These are phyloP conservation scores for Paragorgia papillata DNA, from an alignment of 92 coral and sea anemone genomes.

Conservation along the genomic window DNA sequence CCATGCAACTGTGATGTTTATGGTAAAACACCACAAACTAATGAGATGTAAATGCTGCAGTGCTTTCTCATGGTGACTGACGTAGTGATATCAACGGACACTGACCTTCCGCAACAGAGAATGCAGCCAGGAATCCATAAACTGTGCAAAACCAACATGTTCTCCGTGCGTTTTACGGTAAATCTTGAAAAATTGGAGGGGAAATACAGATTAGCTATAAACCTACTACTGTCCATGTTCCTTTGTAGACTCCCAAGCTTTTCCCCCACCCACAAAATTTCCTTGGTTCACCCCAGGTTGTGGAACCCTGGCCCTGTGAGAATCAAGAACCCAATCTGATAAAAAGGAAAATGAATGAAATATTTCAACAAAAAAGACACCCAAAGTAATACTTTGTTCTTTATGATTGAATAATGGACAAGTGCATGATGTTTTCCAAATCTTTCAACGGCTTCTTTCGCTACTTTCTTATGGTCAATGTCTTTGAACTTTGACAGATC, in stretches of 20 bases:
- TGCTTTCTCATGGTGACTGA: no score
- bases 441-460: slow-evolving; percentile 84
- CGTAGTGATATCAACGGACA: no score
- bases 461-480: slow-evolving; percentile 64
- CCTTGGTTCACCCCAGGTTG: no score
- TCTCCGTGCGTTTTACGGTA: slow-evolving; percentile 90
- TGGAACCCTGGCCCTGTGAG: no score
- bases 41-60: no score
- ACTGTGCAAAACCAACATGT: slow-evolving; percentile 98
- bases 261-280: no score
- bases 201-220: neutral
- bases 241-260: no score
- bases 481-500: slow-evolving; percentile 79
- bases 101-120: slow-evolving; percentile 91
- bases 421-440: slow-evolving; percentile 93
- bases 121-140: slow-evolving; percentile 87
- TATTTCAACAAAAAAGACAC: no score
- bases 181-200: slow-evolving; percentile 54
- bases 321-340: no score
- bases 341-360: no score
- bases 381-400: slow-evolving; percentile 98
- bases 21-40: no score
- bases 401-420: slow-evolving; percentile 84
- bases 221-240: neutral
- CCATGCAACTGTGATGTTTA: no score